Conservation (phyloP, 2,113 vertebrate species). For the Hylia prasina region DNA sequence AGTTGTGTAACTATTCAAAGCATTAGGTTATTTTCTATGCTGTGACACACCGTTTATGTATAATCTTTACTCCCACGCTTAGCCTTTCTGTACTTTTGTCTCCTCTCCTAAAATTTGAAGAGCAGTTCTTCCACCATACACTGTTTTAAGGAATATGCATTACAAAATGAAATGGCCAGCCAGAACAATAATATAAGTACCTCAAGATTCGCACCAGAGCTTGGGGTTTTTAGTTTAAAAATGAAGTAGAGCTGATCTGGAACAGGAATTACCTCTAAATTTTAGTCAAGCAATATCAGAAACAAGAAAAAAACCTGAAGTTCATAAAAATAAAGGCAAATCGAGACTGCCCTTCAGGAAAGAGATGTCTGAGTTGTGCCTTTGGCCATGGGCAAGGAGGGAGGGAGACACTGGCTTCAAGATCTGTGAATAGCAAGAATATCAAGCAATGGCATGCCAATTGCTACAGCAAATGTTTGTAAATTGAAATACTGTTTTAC, state of each 20-base stretch:
- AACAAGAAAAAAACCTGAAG: not conserved
- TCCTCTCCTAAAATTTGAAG: not conserved
- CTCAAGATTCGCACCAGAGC: not conserved
- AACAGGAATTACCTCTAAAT: not conserved
- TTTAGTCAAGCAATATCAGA: not conserved
- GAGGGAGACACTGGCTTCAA: not conserved
- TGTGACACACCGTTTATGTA: not conserved
- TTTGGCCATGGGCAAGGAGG: not conserved
- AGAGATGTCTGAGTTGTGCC: not conserved
- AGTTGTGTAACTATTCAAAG: not conserved
- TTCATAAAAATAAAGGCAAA: not conserved
- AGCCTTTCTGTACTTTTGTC: not conserved
- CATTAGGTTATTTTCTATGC: not conserved
- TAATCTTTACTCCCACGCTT: not conserved
- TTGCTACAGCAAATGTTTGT: constrained; percentile 46
- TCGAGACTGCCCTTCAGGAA: not conserved
- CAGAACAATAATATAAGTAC: not conserved
- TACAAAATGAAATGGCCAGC: not conserved
- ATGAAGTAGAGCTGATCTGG: not conserved
- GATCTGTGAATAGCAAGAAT: not conserved
- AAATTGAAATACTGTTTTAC: constrained; percentile 55
- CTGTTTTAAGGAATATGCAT: not conserved
- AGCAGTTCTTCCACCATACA: not conserved
- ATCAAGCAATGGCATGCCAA: not conserved
- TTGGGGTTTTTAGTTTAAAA: not conserved